These are phyloP conservation scores for Anolis carolinensis DNA, from an alignment of 2,113 vertebrate species.

Conservation along the genomic window DNA sequence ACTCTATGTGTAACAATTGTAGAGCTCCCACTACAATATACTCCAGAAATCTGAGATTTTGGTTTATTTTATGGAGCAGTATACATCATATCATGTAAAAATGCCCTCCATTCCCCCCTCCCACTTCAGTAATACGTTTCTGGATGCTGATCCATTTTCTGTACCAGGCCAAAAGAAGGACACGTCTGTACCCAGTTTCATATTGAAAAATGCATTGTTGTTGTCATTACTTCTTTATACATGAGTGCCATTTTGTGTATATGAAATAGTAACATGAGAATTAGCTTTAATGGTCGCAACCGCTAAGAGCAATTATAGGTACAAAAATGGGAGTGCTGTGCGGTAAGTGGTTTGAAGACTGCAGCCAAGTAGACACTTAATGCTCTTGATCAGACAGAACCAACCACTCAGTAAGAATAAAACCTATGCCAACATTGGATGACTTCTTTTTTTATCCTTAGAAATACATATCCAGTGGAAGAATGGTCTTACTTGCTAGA, in stretches of 20 bases:
- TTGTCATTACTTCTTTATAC: not conserved
- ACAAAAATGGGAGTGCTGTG: constrained; percentile 20
- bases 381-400: constrained; percentile 19
- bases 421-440: not conserved
- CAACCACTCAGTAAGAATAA: constrained; percentile 19
- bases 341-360: constrained; percentile 30
- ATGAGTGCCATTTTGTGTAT: constrained; percentile 6
- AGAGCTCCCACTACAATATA: not conserved
- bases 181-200: not conserved
- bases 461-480: not conserved
- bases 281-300: constrained; percentile 13
- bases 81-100: not conserved
- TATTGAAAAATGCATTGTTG: not conserved
- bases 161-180: not conserved
- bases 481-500: too few species aligned
- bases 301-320: constrained; percentile 24
- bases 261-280: constrained; percentile 39
- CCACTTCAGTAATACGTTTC: not conserved
- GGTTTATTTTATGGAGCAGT: not conserved
- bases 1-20: not conserved
- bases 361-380: constrained; percentile 37
- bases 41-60: not conserved
- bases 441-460: not conserved
- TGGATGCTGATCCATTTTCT: not conserved
- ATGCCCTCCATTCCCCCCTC: not conserved